Evolutionary conservation across 1,140 invertebrate species (phyloP).

Genomic region (Euura saliciscinereae): DNA sequence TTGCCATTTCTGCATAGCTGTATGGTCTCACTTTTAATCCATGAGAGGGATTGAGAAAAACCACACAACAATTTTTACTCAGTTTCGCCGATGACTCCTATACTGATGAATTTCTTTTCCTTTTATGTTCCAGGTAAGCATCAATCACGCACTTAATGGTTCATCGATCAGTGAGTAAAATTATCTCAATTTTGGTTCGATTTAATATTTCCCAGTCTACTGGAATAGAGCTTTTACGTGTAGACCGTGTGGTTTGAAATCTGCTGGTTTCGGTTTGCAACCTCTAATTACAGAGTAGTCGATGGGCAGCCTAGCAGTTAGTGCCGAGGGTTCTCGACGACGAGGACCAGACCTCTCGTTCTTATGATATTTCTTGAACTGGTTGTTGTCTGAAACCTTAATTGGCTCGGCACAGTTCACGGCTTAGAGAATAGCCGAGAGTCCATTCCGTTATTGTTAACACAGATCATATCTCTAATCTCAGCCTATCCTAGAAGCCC

Average conservation of each 20-base stretch:
- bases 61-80: background rate
- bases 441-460: too few species aligned
- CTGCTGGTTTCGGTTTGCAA: background rate
- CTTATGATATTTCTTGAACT: background rate
- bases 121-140: conserved; percentile 1
- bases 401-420: background rate
- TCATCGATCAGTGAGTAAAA: too few species aligned
- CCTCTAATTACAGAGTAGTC: background rate
- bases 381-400: background rate
- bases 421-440: too few species aligned
- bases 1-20: background rate
- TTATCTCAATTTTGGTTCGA: too few species aligned
- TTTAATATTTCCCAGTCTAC: too few species aligned
- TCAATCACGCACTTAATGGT: too few species aligned
- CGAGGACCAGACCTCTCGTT: background rate
- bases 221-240: background rate
- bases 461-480: too few species aligned
- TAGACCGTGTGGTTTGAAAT: background rate
- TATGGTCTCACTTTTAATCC: background rate
- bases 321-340: background rate
- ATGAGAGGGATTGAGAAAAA: background rate
- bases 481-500: too few species aligned
- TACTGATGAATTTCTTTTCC: background rate
- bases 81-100: background rate
- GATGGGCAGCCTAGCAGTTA: background rate